A percentile compares a stretch with the other conserved stretches of the same genome.
Evolutionary conservation across 2,797 vertebrate species (phyloP).

Genomic region (Ataeniobius toweri): DNA sequence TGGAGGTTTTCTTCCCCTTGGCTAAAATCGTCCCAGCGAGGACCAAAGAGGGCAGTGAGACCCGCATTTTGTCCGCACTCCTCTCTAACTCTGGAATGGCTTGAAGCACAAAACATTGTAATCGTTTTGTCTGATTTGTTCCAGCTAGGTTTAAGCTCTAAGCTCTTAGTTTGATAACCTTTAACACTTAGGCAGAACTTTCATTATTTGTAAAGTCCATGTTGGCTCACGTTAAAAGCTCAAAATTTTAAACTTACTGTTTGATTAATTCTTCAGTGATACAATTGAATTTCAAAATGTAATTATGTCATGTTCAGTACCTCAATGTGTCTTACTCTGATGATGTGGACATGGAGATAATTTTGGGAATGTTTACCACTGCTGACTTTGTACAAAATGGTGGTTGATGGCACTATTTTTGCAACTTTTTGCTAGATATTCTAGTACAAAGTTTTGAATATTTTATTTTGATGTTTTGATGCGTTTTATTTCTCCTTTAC

Average conservation of each 20-base stretch:
- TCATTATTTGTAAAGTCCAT: neutral
- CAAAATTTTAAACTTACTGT: neutral
- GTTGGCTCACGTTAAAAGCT: neutral
- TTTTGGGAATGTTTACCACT: neutral
- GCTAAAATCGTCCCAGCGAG: conserved; percentile 29
- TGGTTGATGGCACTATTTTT: no score
- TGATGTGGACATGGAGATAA: neutral
- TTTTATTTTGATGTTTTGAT: neutral
- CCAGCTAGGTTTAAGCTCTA: conserved; percentile 21
- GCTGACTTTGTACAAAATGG: neutral
- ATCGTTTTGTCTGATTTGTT: neutral
- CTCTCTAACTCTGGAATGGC: conserved; percentile 1
- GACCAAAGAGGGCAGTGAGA: conserved; percentile 22
- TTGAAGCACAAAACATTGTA: conserved; percentile 11
- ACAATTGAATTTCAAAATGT: neutral
- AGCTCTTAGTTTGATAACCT: neutral
- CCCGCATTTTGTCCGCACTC: conserved; percentile 4
- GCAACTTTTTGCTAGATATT: no score
- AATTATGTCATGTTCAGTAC: neutral
- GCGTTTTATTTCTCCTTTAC: neutral
- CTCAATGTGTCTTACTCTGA: no score
- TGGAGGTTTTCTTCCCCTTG: neutral
- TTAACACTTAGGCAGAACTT: neutral
- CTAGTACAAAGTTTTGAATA: neutral
- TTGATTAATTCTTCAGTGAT: neutral